Percentiles rank a stretch among this genome's conserved stretches.
phyloP scores from a whole-genome alignment of 2,888 invertebrate species.

The Dilophus febrilis region DNA sequence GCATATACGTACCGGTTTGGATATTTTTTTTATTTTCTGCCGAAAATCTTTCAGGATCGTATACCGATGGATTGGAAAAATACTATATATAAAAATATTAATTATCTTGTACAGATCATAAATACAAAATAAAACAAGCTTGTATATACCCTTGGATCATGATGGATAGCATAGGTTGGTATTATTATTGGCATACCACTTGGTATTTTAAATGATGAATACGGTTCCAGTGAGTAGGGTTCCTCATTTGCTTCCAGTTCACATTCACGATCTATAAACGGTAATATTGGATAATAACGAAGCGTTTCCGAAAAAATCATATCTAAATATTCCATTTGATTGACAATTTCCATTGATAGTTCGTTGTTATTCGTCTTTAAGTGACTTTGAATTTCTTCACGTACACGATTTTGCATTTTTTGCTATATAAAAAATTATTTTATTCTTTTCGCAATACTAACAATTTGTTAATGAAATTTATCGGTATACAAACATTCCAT shows the following conservation, averaged over 20 bases:
- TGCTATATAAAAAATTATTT: constrained; percentile 12
- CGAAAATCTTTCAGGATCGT: too few species aligned
- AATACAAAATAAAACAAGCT: too few species aligned
- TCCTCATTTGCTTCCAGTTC: constrained; percentile 13
- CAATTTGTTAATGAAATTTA: too few species aligned
- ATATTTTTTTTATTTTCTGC: too few species aligned
- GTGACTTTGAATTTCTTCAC: constrained; percentile 28
- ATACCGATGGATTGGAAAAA: too few species aligned
- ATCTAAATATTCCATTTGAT: constrained; percentile 30
- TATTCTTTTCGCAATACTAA: too few species aligned
- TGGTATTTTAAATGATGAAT: constrained; percentile 18
- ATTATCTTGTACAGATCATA: too few species aligned
- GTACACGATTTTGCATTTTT: constrained; percentile 27
- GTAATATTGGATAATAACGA: constrained; percentile 26
- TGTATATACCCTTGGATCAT: constrained; percentile 22
- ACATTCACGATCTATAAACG: constrained; percentile 26
- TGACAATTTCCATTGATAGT: constrained; percentile 26
- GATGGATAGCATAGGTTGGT: constrained; percentile 23
- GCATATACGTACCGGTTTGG: too few species aligned
- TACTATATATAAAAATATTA: too few species aligned
- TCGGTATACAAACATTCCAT: constrained; percentile 9
- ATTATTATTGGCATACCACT: constrained; percentile 24
- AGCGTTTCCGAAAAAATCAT: constrained; percentile 25
- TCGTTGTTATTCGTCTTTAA: constrained; percentile 20
- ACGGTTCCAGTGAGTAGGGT: constrained; percentile 20